Evolutionary conservation across 2,797 vertebrate genomes (phyloP).

Genomic region (Coluber constrictor): DNA sequence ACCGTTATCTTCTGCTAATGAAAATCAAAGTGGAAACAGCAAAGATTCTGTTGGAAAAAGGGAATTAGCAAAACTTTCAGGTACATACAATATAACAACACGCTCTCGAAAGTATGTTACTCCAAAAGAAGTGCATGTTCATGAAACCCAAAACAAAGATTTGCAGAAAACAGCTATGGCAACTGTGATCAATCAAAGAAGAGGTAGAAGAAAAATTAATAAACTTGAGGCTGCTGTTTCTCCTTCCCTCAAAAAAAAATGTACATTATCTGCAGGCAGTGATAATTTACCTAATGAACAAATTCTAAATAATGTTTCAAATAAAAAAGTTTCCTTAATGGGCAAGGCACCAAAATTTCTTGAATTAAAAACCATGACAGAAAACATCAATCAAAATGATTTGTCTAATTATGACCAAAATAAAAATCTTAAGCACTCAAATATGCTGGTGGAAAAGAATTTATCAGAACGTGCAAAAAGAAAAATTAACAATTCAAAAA

Average conservation of each 20-base stretch:
- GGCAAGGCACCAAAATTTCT: neutral
- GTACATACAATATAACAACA: neutral
- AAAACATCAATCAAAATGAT: neutral
- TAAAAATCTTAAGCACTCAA: neutral
- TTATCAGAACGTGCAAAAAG: neutral
- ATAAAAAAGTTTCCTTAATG: neutral
- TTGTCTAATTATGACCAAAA: neutral
- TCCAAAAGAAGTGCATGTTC: neutral
- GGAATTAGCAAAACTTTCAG: neutral
- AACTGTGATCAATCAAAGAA: neutral
- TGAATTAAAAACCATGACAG: neutral
- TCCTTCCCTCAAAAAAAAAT: neutral
- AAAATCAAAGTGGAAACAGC: neutral
- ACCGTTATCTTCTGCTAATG: neutral
- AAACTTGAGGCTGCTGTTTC: neutral
- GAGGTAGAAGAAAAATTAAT: rapidly evolving
- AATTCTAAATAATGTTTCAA: neutral
- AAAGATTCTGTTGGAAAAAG: neutral
- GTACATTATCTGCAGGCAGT: neutral
- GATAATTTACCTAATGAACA: neutral
- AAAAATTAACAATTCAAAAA: neutral
- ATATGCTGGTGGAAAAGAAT: neutral
- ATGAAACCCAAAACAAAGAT: conserved; percentile 1
- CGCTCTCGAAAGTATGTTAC: neutral
- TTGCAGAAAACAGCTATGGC: neutral